Evolutionary conservation across 2,113 vertebrate genomes (phyloP).

Genomic region (Speoplatyrhinus poulsoni): DNA sequence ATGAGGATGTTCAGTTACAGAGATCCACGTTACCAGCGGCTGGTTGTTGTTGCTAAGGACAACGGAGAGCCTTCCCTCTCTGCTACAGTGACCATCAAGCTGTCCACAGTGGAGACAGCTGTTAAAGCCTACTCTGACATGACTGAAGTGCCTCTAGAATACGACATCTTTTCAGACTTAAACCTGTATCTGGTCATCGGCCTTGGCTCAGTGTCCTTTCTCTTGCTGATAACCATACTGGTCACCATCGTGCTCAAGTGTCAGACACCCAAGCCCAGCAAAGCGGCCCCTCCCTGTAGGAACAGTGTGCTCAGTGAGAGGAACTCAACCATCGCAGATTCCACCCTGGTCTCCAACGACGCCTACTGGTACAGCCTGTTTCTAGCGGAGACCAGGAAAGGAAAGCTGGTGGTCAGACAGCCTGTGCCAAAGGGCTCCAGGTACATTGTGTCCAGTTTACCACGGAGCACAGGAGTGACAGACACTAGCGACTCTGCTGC

Average conservation of each 20-base stretch:
- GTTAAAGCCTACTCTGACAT: too few species aligned
- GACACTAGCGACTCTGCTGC: background rate
- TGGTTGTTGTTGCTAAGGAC: slow-evolving; percentile 1
- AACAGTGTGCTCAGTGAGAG: slow-evolving; percentile 1
- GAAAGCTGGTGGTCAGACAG: too few species aligned
- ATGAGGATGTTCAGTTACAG: slow-evolving; percentile 2
- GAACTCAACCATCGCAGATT: background rate
- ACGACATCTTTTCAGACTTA: background rate
- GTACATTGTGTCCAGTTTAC: background rate
- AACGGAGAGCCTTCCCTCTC: background rate
- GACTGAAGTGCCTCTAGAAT: too few species aligned
- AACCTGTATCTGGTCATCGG: slow-evolving; percentile 1
- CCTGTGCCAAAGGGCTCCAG: background rate
- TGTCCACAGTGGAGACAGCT: too few species aligned
- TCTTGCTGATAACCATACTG: background rate
- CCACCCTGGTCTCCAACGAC: background rate
- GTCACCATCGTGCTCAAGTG: background rate
- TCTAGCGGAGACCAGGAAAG: too few species aligned
- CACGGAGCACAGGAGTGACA: background rate
- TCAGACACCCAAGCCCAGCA: background rate
- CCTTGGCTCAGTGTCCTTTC: background rate
- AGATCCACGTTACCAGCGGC: background rate
- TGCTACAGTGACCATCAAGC: background rate
- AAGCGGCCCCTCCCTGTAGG: background rate
- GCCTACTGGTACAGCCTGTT: too few species aligned